These are phyloP conservation scores for Ceyx cyanopectus DNA, from an alignment of 2,113 vertebrate genomes.

Conservation along the genomic window DNA sequence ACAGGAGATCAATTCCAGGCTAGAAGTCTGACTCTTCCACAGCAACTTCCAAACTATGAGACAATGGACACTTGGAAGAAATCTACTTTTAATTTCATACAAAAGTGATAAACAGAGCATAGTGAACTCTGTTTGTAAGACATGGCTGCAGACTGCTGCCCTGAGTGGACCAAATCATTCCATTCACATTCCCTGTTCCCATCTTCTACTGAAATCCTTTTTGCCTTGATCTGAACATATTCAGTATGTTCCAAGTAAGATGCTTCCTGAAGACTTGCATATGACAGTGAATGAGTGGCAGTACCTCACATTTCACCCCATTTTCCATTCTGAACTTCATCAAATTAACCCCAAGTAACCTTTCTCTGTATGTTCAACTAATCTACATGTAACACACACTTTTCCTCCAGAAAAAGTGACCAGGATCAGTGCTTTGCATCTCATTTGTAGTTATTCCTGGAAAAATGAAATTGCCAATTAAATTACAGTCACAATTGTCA, in stretches of 20 bases:
- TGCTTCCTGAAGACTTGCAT: background rate
- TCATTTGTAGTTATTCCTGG: too few relatives aligned
- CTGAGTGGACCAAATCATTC: background rate
- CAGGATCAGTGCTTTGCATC: too few relatives aligned
- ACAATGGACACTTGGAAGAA: background rate
- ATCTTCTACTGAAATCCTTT: background rate
- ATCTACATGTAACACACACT: background rate
- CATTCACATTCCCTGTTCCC: background rate
- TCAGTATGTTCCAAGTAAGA: background rate
- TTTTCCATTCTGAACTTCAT: background rate
- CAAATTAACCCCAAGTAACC: background rate
- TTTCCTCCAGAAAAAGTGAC: background rate
- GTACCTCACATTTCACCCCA: background rate
- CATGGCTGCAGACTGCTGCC: background rate
- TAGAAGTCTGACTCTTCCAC: background rate
- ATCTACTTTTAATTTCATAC: background rate
- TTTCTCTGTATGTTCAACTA: background rate
- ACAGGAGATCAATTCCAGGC: background rate
- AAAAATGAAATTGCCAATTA: too few relatives aligned
- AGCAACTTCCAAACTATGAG: background rate
- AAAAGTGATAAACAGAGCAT: background rate
- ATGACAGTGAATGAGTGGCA: background rate
- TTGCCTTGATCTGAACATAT: background rate
- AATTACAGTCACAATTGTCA: too few relatives aligned
- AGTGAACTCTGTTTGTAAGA: background rate